These are phyloP conservation scores for Microctenopoma lineatum DNA, from an alignment of 2,797 vertebrate species.

Conservation along the genomic window DNA sequence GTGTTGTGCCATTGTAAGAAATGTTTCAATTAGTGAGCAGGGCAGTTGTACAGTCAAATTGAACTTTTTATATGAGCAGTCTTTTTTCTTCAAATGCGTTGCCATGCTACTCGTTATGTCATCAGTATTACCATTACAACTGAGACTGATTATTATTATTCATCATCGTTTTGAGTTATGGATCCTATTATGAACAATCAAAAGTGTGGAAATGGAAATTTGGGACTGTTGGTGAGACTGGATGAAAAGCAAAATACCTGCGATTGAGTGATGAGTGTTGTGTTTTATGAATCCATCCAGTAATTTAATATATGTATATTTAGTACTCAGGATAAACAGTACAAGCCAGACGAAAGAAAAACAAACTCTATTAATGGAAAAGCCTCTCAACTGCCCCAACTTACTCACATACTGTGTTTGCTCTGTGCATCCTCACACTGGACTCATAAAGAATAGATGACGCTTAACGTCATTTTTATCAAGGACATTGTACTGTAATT, in stretches of 20 bases:
- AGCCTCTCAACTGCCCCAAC: constrained; percentile 23
- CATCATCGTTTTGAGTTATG: neutral
- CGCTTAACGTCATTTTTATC: constrained; percentile 69
- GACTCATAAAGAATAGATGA: constrained; percentile 71
- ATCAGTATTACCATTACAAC: neutral
- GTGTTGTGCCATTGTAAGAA: neutral
- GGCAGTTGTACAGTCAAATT: neutral
- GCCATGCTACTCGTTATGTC: no score
- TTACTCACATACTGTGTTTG: constrained; percentile 6
- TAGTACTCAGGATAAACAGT: neutral
- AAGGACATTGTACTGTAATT: constrained; percentile 55
- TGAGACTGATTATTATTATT: neutral
- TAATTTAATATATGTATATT: neutral
- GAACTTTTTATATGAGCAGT: neutral
- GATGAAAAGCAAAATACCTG: neutral
- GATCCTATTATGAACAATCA: neutral
- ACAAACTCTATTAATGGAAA: constrained; percentile 19
- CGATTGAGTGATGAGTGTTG: neutral
- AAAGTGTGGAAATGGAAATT: neutral
- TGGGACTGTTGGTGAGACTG: neutral
- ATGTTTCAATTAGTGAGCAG: neutral
- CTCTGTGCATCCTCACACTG: constrained; percentile 33
- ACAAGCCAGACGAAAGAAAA: neutral
- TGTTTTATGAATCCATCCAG: neutral
- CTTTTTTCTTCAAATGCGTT: no score